These are phyloP conservation scores for Scaptodrosophila latifasciaeformis DNA, from an alignment of 2,888 invertebrate species.

Conservation along the genomic window DNA sequence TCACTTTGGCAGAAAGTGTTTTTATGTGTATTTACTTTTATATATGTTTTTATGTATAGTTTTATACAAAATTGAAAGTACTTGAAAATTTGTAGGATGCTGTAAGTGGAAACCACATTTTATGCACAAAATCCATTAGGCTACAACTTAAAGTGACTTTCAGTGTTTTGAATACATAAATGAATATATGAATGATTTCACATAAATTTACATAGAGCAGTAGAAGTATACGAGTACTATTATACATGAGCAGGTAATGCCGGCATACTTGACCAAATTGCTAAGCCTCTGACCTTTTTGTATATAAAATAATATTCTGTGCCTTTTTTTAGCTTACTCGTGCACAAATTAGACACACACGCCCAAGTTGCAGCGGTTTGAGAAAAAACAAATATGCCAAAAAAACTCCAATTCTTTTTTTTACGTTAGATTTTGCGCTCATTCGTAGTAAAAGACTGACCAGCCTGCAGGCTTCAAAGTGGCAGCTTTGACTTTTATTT, in stretches of 20 bases:
- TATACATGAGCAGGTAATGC: no score
- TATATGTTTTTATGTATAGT: not conserved
- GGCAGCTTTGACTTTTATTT: no score
- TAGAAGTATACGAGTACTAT: no score
- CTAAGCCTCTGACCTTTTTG: no score
- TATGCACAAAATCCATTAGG: conserved; percentile 7
- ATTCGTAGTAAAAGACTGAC: no score
- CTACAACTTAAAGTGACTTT: not conserved
- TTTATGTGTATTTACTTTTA: conserved; percentile 6
- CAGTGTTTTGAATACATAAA: not conserved
- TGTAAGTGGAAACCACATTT: not conserved
- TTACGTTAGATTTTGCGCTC: no score
- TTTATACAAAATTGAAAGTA: not conserved
- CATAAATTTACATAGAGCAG: no score
- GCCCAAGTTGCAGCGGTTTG: no score
- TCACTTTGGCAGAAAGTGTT: conserved; percentile 22
- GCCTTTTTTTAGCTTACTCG: conserved; percentile 30
- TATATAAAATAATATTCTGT: no score
- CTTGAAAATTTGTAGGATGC: not conserved
- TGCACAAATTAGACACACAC: conserved; percentile 7
- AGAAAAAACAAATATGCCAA: no score
- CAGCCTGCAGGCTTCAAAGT: no score
- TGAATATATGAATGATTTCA: not conserved
- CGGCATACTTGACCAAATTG: conserved; percentile 4
- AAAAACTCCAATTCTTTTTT: no score